These are phyloP conservation scores for Ophthalmolycus amberensis DNA, from an alignment of 2,113 vertebrate species.

Conservation along the genomic window DNA sequence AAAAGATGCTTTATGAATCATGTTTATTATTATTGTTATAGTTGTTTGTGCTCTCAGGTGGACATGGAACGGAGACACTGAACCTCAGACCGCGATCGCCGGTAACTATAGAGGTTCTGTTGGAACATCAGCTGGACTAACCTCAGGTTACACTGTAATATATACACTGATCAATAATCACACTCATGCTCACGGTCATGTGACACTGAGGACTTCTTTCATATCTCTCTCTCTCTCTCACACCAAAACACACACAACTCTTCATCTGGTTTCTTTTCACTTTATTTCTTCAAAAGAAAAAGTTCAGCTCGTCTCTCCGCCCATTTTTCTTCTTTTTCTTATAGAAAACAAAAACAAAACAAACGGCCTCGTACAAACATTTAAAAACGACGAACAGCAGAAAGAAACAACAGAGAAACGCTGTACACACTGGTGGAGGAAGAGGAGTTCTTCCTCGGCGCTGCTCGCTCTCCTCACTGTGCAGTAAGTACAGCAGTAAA, in stretches of 20 bases:
- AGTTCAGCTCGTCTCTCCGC: slow-evolving; percentile 17
- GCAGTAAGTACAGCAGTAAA: slow-evolving; percentile 40
- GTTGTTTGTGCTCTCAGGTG: no score
- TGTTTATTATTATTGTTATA: no score
- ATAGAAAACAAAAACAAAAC: slow-evolving; percentile 60
- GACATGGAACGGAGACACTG: no score
- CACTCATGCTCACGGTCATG: no score
- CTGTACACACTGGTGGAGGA: slow-evolving; percentile 54
- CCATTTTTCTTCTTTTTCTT: slow-evolving; percentile 40
- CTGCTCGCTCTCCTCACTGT: background rate
- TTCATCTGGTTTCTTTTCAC: slow-evolving; percentile 53
- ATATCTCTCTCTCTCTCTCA: rapidly evolving
- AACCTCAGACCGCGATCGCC: no score
- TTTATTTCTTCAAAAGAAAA: slow-evolving; percentile 58
- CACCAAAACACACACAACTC: background rate
- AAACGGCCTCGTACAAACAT: slow-evolving; percentile 59
- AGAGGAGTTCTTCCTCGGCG: background rate
- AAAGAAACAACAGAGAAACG: slow-evolving; percentile 15
- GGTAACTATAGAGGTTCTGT: no score
- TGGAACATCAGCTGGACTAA: no score
- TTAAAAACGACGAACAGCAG: slow-evolving; percentile 56
- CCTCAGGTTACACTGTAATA: no score
- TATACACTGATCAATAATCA: no score
- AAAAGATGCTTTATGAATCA: no score
- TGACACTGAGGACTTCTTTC: no score